Evolutionary conservation across 2,797 vertebrate species (phyloP), one percentile per base, ranked within the genome.

Genomic region (Sarcophilus harrisii): DNA sequence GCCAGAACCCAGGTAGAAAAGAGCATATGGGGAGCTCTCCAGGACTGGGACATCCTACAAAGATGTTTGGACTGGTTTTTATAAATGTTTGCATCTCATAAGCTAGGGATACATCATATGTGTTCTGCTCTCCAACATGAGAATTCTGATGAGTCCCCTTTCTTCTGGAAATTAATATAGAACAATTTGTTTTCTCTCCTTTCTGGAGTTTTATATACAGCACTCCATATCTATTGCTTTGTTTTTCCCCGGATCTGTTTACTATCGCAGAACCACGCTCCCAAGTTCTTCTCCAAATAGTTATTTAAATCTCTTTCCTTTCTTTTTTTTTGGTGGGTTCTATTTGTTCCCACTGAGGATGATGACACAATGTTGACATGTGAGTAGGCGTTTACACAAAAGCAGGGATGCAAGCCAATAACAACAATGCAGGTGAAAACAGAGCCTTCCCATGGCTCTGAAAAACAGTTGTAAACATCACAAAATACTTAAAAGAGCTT

Each of bases 241-340:
- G 73, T 87, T 87, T 87, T 45, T 92, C 55, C 30, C 18, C 28
- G 58, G 55, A 6, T 95, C 58, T 66, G 28, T 93, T 95, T 95
- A 30, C 45, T 38, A 27, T 87, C 27, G 38, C 21, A 45, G 87
- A 87, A 27, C 38, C 73, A 87, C 11, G 38, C 3, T 24, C 29
- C 0, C 24, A 94, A n/a, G 10, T 45, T 54, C 92, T 66, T 90
- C 94, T 94, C 52, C 10, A 59, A 16, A 38, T 29, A 8, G 45
- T 52, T 1, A 1, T 28, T 57, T 91, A 4, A 87, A 52, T 90
- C n/a, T 90, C 38, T 49, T 87, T 49, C 21, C 73, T 27, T 66
- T 21, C 13, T n/a, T 49, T 66, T 45, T 81, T 52, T 58, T 32
- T 13, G 60, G 62, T 4, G 38, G 29, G 93, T 49, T 32, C 32